A percentile compares a stretch with the other conserved stretches of the same genome.
Evolutionary conservation across 1,140 invertebrate genomes (phyloP).

Genomic region (Pantala flavescens): DNA sequence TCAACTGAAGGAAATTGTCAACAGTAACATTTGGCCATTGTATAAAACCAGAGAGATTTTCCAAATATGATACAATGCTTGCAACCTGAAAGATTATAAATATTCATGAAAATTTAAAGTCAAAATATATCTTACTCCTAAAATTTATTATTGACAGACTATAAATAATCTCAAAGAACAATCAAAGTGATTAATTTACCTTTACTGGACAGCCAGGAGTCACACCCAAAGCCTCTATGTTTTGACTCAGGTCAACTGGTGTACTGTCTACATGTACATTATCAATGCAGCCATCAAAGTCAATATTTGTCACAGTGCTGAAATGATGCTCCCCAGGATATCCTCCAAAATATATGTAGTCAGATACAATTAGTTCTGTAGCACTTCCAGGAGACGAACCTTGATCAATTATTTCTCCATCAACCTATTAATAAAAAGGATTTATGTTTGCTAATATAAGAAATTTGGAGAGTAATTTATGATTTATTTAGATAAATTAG

Average conservation of each 20-base stretch:
- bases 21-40: slow-evolving; percentile 46
- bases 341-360: slow-evolving; percentile 82
- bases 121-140: too few species aligned
- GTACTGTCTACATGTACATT: slow-evolving; percentile 62
- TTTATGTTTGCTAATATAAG: background rate
- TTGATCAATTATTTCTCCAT: slow-evolving; percentile 27
- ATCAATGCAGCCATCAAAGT: slow-evolving; percentile 91
- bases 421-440: slow-evolving; percentile 24
- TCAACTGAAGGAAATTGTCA: slow-evolving; percentile 55
- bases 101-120: too few species aligned
- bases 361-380: slow-evolving; percentile 41
- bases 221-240: slow-evolving; percentile 66
- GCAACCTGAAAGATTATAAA: slow-evolving; percentile 32
- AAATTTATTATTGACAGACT: too few species aligned
- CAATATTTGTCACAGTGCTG: slow-evolving; percentile 50
- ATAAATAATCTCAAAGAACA: too few species aligned
- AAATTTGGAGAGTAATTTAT: slow-evolving; percentile 10
- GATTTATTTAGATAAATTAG: slow-evolving; percentile 14
- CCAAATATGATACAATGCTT: slow-evolving; percentile 50
- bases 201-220: slow-evolving; percentile 73
- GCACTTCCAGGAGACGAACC: slow-evolving; percentile 34
- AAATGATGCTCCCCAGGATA: slow-evolving; percentile 58
- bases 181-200: slow-evolving; percentile 37
- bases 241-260: slow-evolving; percentile 67
- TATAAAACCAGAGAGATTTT: slow-evolving; percentile 49